These are phyloP conservation scores for Odocoileus virginianus DNA, from an alignment of 2,113 vertebrate species.

Conservation along the genomic window DNA sequence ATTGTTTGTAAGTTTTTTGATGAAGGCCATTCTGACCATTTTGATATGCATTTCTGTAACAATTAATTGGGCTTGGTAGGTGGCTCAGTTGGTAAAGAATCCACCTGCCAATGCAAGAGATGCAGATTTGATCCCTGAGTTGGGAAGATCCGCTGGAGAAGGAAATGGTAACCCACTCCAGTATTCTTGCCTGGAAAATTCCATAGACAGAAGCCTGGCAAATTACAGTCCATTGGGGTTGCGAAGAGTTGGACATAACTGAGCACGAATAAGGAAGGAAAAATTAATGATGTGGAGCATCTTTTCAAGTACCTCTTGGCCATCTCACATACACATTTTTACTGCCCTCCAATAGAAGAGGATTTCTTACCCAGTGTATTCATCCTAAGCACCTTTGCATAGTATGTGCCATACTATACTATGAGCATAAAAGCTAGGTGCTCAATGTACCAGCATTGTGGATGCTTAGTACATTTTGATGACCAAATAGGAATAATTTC, in stretches of 20 bases:
- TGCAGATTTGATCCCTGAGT: neutral
- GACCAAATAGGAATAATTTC: neutral
- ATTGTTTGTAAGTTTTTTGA: neutral
- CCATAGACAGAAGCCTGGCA: neutral
- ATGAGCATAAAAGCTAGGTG: rapidly evolving
- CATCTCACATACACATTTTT: neutral
- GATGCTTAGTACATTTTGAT: neutral
- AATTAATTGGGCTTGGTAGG: neutral
- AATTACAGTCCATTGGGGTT: neutral
- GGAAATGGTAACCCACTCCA: neutral
- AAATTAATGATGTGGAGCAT: neutral
- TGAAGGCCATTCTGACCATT: neutral
- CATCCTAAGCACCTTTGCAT: neutral
- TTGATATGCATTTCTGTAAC: neutral
- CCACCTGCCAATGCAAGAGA: neutral
- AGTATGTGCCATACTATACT: rapidly evolving
- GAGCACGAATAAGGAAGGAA: neutral
- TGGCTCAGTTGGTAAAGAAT: neutral
- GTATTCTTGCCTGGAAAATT: neutral
- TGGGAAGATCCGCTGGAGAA: neutral
- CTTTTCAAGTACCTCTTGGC: neutral
- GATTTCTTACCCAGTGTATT: neutral
- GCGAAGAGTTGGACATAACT: neutral
- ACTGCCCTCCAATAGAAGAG: neutral
- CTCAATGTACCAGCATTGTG: too few species aligned